Evolutionary conservation across 1,140 invertebrate species (phyloP).

Genomic region (Lasaia peninsularis): DNA sequence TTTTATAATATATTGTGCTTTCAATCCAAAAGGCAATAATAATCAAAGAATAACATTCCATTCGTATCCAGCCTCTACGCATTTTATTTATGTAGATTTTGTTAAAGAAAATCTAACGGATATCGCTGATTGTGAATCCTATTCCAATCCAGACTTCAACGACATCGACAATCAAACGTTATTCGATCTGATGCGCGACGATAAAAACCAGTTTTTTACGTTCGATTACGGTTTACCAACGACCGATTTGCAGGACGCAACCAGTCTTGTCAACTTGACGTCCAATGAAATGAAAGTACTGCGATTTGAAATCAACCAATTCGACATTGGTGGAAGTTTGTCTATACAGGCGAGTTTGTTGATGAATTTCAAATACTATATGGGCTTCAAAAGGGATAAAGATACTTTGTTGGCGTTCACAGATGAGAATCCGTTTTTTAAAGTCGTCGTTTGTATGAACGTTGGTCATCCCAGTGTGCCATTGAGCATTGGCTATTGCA

Average conservation of each 20-base stretch:
- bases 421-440: slow-evolving; percentile 62
- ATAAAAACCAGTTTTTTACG: slow-evolving; percentile 83
- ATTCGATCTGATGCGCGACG: slow-evolving; percentile 79
- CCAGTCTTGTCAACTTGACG: slow-evolving; percentile 81
- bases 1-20: slow-evolving; percentile 53
- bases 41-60: slow-evolving; percentile 68
- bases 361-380: slow-evolving; percentile 75
- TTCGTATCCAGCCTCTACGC: slow-evolving; percentile 77
- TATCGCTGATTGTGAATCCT: slow-evolving; percentile 55
- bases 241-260: slow-evolving; percentile 78
- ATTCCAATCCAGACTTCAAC: slow-evolving; percentile 35
- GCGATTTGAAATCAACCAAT: slow-evolving; percentile 81
- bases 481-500: slow-evolving; percentile 77
- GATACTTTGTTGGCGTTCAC: slow-evolving; percentile 52
- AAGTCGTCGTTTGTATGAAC: slow-evolving; percentile 80
- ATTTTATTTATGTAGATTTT: slow-evolving; percentile 76
- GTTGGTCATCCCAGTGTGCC: slow-evolving; percentile 76
- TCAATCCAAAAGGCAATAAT: slow-evolving; percentile 43
- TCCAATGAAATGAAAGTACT: slow-evolving; percentile 78
- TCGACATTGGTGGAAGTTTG: slow-evolving; percentile 85
- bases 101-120: slow-evolving; percentile 36
- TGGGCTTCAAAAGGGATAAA: slow-evolving; percentile 66
- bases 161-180: slow-evolving; percentile 61
- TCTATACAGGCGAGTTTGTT: slow-evolving; percentile 81
- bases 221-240: slow-evolving; percentile 83